Base-by-base conservation (phyloP, 2,888 invertebrate species). In the Pantelozetes paolii region DNA sequence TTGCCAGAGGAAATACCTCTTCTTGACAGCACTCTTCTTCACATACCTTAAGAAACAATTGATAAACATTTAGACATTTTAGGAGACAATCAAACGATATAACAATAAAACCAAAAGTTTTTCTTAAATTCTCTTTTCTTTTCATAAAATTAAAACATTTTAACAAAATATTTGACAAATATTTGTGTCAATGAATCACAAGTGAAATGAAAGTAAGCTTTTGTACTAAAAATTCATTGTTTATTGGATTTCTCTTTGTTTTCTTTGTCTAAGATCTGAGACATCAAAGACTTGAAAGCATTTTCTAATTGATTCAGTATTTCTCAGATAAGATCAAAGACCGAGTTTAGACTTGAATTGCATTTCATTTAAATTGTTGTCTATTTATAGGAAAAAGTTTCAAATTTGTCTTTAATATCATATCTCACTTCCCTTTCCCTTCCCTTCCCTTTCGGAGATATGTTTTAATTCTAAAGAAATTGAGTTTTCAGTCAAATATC, bases 21-120 rank as follows among this genome's bases (percentile, higher is more conserved):
- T 93, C 92, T 84, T 94, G 94, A 82, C 94, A 91, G 80, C 89
- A 88, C 82, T 92, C 91, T 82, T 94, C 94, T 82, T 93, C 93
- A 84, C 94, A 95, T 79, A 97, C 93, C 95, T 95, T 86, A 67
- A 13, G 13, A 72, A 32, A 70, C 26, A 26, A 50, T 54, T 13
- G 45, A 45, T 8, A 45, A 8, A 36, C 36, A 36, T 36, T 36
- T 36, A 8, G 36, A 5, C 5, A 15, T 45, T 45, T 15, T 15
- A 2, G 2, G 6, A 11, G 15, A 45, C 2, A 45, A 45, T 45
- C 45, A 54, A 23, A 54, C 23, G 8, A 9, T 15, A 45, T 2
- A 15, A 9, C 6, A 45, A 15, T 13, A 2, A 45, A 45, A 15
- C 15, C 15, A 2, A 45, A 45, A 45, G 18, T 18, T 45, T 15